phyloP scores from a whole-genome alignment of 2,888 invertebrate genomes.

The Chrysolina americana region DNA sequence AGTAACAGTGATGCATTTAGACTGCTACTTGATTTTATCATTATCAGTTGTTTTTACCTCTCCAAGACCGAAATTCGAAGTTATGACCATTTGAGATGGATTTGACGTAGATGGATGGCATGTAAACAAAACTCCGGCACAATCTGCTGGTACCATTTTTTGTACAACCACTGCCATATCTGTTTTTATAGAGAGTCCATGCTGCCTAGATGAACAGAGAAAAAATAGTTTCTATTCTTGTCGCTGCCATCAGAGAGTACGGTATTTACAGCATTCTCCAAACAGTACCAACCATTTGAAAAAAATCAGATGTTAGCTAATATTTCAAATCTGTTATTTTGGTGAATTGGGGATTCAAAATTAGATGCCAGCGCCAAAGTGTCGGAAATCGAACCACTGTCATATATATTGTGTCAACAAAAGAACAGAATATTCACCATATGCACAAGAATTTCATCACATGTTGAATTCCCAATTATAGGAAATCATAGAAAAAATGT shows the following conservation, averaged over 20 bases:
- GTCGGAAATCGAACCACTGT: too few species aligned
- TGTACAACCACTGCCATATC: constrained; percentile 88
- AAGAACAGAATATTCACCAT: too few species aligned
- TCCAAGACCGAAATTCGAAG: constrained; percentile 87
- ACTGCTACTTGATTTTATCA: not conserved
- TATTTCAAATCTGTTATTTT: too few species aligned
- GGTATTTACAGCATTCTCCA: not conserved
- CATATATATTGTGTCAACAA: too few species aligned
- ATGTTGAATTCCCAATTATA: too few species aligned
- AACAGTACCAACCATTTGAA: not conserved
- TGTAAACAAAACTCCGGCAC: constrained; percentile 87
- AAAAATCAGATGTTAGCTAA: too few species aligned
- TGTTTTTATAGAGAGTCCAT: constrained; percentile 78
- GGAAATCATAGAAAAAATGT: too few species aligned
- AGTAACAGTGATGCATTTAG: not conserved
- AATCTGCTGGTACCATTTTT: constrained; percentile 79
- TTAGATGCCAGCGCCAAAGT: too few species aligned
- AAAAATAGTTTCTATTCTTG: not conserved
- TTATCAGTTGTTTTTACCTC: constrained; percentile 73
- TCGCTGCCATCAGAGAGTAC: not conserved
- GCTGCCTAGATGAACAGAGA: constrained; percentile 72
- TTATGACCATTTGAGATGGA: constrained; percentile 78
- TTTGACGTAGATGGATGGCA: constrained; percentile 82
- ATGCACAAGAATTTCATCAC: too few species aligned
- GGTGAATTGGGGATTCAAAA: too few species aligned